phyloP scores from a whole-genome alignment of 1,140 invertebrate species.

The Penaeus chinensis region DNA sequence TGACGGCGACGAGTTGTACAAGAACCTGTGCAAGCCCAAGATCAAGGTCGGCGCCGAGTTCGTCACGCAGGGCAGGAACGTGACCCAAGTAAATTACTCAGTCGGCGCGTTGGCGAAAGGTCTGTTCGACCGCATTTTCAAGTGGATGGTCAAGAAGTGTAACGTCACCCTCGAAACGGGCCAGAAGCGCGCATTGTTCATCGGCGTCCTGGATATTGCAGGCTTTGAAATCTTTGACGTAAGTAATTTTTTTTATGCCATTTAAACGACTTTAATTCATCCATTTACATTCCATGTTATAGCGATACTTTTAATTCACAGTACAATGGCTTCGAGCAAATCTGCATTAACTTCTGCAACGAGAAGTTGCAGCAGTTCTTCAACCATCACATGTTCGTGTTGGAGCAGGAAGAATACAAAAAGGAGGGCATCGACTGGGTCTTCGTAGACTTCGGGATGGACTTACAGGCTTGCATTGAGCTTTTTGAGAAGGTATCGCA shows the following conservation, averaged over 20 bases:
- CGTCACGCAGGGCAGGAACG: slow-evolving; percentile 38
- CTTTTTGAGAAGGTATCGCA: slow-evolving; percentile 80
- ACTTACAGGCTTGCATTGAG: slow-evolving; percentile 77
- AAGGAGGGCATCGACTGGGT: slow-evolving; percentile 76
- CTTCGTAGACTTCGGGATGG: slow-evolving; percentile 78
- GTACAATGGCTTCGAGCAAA: slow-evolving; percentile 75
- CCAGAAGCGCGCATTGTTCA: slow-evolving; percentile 97
- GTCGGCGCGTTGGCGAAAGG: slow-evolving; percentile 71
- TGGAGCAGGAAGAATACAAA: slow-evolving; percentile 44
- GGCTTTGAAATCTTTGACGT: slow-evolving; percentile 87
- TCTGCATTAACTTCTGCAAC: slow-evolving; percentile 54
- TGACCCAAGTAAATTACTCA: slow-evolving; percentile 68
- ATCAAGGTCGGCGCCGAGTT: slow-evolving; percentile 52
- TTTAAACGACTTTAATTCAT: background rate
- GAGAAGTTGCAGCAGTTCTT: slow-evolving; percentile 50
- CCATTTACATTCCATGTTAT: background rate
- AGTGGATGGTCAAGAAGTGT: slow-evolving; percentile 36
- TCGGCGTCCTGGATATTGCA: slow-evolving; percentile 93
- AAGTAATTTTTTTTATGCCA: slow-evolving; percentile 80
- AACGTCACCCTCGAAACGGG: slow-evolving; percentile 38
- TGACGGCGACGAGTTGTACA: slow-evolving; percentile 71
- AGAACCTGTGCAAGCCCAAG: slow-evolving; percentile 72
- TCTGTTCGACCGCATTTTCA: slow-evolving; percentile 67
- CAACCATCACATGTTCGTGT: slow-evolving; percentile 51
- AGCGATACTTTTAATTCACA: background rate